Base-by-base conservation (phyloP, 2,888 invertebrate species). In the Eubasilissa splendida region DNA sequence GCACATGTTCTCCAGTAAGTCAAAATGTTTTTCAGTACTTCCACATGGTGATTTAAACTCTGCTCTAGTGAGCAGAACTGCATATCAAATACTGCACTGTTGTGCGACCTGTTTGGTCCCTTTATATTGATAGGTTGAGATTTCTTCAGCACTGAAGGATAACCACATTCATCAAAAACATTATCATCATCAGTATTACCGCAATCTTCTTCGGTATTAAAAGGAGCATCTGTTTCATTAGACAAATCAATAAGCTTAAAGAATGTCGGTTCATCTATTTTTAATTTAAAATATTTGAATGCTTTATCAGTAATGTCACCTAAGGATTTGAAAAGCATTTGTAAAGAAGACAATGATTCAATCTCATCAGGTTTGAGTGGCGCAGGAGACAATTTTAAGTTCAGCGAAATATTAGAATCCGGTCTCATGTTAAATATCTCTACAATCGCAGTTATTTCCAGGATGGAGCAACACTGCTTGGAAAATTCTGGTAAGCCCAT, bases 381-480 rank as follows among this genome's bases (percentile, higher is more conserved):
- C 7, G 22, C 54, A 1, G 77, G 52, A 10, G 66, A 50, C 22
- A 42, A 58, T 66, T 75, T 56, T 5, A 84, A 86, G 4, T 33
- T 33, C 63, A 63, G 14, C 1, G 68, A 70, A 70, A 54, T 42
- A 73, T 73, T 73, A n/a, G 71, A 73, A 75, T 89, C 86, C 79
- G 88, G 88, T 80, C 87, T 87, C 4, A 89, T 85, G 80, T 90
- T 91, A 85, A 90, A 91, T 70, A 93, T 91, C 84, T 93, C 93
- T 76, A 93, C 91, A 4, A 91, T 89, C 2, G 92, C 91, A 0
- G 91, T 89, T 77, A 93, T 91, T 86, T 93, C 93, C 22, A 93
- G 86, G 63, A 93, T 90, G 2, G 91, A 88, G 84, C 93, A 93
- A 85, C 93, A 92, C 80, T 90, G 90, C 82, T 91, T 91, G 0